Conservation (phyloP, 30 jellyfish, hydroid and myxozoan species). For the Mastigias papua region DNA sequence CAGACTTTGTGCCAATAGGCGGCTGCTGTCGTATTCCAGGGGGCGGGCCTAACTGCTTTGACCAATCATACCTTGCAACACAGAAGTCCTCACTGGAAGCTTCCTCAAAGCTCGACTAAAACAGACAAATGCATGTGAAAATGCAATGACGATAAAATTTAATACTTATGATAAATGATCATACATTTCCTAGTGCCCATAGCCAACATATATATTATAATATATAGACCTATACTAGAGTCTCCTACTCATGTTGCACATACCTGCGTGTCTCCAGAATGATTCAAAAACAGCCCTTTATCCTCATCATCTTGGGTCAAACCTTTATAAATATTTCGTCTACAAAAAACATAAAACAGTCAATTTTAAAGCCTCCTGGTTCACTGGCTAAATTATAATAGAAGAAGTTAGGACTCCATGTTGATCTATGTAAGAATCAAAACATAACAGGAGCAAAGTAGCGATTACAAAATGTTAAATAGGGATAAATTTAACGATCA, state of each 20-base stretch:
- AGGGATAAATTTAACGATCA: no score
- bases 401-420: no score
- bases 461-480: no score
- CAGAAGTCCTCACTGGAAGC: constrained; percentile 64
- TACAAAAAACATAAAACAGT: not conserved
- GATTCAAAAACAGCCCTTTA: constrained; percentile 22
- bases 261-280: constrained; percentile 54
- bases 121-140: no score
- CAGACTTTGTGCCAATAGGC: constrained; percentile 47
- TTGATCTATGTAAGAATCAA: no score
- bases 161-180: no score
- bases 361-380: no score
- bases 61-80: constrained; percentile 20
- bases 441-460: no score
- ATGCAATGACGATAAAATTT: no score
- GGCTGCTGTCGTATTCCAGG: constrained; percentile 44
- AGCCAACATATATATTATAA: no score
- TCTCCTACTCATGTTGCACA: not conserved
- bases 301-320: constrained; percentile 52
- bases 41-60: constrained; percentile 32
- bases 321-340: constrained; percentile 24
- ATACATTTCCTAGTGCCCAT: no score
- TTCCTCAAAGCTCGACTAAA: constrained; percentile 72
- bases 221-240: not conserved
- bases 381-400: no score